Evolutionary conservation across 2,888 invertebrate species (phyloP).

Genomic region (Apodemia hepburni): DNA sequence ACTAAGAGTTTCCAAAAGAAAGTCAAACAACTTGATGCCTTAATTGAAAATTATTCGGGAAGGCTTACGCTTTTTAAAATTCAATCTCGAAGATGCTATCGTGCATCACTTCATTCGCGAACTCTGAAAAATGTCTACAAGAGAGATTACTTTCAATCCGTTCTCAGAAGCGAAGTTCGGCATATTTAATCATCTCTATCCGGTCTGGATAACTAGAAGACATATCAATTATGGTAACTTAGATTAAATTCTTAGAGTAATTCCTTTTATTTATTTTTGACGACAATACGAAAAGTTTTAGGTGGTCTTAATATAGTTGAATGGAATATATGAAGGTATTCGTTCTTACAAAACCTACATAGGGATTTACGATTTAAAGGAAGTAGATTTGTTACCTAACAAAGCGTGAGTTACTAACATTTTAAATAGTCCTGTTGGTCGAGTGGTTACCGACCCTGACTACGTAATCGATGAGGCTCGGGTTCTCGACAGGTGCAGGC

Average conservation of each 20-base stretch:
- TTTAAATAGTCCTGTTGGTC: no score
- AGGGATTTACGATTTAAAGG: no score
- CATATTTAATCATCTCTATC: conserved; percentile 65
- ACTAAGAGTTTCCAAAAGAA: conserved; percentile 3
- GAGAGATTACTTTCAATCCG: conserved; percentile 65
- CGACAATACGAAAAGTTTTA: no score
- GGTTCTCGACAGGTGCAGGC: no score
- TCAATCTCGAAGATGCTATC: conserved; percentile 57
- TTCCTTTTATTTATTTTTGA: no score
- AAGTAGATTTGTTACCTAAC: no score
- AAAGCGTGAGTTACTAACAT: no score
- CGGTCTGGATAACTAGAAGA: conserved; percentile 48
- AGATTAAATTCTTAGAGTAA: conserved; percentile 36
- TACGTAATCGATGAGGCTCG: no score
- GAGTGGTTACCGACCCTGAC: no score
- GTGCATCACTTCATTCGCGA: conserved; percentile 41
- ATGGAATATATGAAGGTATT: no score
- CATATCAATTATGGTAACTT: conserved; percentile 57
- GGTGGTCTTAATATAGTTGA: no score
- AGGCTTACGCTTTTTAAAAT: conserved; percentile 54
- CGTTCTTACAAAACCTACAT: no score
- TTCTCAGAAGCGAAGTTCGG: conserved; percentile 55
- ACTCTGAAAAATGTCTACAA: conserved; percentile 57
- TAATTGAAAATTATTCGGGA: conserved; percentile 40
- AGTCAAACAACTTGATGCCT: conserved; percentile 20